phyloP scores from a whole-genome alignment of 2,113 vertebrate species.

The Centropus bengalensis region DNA sequence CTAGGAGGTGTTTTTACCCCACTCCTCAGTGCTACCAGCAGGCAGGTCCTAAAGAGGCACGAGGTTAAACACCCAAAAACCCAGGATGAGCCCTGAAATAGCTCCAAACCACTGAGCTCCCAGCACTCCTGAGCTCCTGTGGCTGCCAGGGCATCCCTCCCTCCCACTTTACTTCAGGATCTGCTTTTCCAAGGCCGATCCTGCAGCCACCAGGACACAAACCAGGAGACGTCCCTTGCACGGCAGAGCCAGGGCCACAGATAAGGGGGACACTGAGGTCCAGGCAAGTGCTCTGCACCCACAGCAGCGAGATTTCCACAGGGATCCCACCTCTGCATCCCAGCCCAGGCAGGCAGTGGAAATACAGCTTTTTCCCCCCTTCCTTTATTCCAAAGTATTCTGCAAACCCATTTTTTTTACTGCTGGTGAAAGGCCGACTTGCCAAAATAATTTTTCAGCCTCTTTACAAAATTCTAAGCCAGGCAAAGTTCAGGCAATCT shows the following conservation, averaged over 20 bases:
- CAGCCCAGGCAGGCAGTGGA: not conserved
- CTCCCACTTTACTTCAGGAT: not conserved
- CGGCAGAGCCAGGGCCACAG: not conserved
- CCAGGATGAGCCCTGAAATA: not conserved
- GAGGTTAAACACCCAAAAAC: not conserved
- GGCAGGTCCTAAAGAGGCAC: not conserved
- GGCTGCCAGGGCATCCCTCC: not conserved
- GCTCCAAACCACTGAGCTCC: fast-evolving
- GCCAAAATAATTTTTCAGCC: not conserved
- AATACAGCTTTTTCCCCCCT: not conserved
- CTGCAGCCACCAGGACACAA: not conserved
- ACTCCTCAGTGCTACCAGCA: not conserved
- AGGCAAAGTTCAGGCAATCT: not conserved
- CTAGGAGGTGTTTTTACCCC: not conserved
- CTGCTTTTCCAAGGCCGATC: not conserved
- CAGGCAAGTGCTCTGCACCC: not conserved
- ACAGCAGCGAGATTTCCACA: fast-evolving
- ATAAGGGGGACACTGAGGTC: fast-evolving
- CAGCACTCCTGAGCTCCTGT: not conserved
- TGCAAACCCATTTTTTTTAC: not conserved
- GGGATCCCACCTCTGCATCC: not conserved
- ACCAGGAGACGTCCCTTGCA: not conserved
- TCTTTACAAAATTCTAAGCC: not conserved
- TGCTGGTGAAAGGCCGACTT: not conserved
- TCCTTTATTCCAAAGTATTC: not conserved